Conservation (phyloP, 1,140 invertebrate genomes). For the Ceratosolen fusciceps region DNA sequence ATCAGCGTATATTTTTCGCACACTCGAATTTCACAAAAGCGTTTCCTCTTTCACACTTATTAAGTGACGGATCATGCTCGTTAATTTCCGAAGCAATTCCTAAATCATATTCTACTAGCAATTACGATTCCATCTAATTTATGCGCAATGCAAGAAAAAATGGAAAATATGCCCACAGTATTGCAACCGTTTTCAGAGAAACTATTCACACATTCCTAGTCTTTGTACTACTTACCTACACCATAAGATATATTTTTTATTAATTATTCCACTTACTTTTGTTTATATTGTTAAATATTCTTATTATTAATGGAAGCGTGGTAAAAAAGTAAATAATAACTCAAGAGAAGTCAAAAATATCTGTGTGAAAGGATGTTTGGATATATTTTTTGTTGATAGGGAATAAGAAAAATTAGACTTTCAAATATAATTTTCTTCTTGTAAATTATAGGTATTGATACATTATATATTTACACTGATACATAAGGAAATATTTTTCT, state of each 20-base stretch:
- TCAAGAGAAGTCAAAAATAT: background rate
- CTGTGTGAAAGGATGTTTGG: constrained; percentile 2
- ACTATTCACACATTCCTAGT: constrained; percentile 3
- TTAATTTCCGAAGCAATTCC: constrained; percentile 14
- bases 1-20: background rate
- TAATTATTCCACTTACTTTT: background rate
- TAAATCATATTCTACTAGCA: background rate
- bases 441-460: too few relatives aligned
- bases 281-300: background rate
- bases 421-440: too few relatives aligned
- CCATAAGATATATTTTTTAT: constrained; percentile 21
- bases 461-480: too few relatives aligned
- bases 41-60: constrained; percentile 1
- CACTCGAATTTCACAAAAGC: background rate
- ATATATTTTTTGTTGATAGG: too few relatives aligned
- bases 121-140: constrained; percentile 7
- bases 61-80: constrained; percentile 40
- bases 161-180: background rate
- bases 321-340: background rate
- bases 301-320: background rate
- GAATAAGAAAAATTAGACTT: too few relatives aligned
- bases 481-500: too few relatives aligned
- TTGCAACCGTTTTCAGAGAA: background rate
- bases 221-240: constrained; percentile 22
- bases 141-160: background rate